Evolutionary conservation across 2,888 invertebrate genomes (phyloP), one percentile per base, ranked within the genome.

Genomic region (Dyspetes luteomarginatus): DNA sequence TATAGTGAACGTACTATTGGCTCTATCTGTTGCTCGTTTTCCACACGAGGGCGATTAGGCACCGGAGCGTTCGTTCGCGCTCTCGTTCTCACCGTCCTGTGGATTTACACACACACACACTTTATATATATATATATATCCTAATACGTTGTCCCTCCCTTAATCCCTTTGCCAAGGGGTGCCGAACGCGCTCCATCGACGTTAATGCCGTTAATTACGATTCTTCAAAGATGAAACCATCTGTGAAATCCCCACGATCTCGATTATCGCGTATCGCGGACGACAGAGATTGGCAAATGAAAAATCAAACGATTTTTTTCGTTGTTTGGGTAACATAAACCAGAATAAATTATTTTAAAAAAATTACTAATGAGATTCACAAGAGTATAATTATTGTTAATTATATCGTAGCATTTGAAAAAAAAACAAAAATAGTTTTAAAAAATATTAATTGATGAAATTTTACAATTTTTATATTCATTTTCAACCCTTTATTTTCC

Each of bases 131-230:
- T 36, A 41, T 22, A 17, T 41, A 9, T 7, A 30, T 26, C 4
- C 15, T 50, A 15, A 15, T 68, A 55, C 55, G 28, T 68, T 68
- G n/a, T n/a, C n/a, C n/a, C n/a, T n/a, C n/a, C n/a, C n/a, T n/a
- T n/a, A n/a, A n/a, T n/a, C n/a, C n/a, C n/a, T n/a, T 0, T 36
- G 36, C 9, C 1, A 36, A 5, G 5, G 55, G 43, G 0, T 5
- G 28, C 15, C 41, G 15, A 78, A 45, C 36, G 30, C 15, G 26
- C 41, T 1, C 12, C 36, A 30, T 19, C 9, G n/a, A 5, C 30
- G 22, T 73, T 73, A 72, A 78, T 36, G 12, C 55, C 48, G 69
- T 56, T 74, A 69, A 79, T 73, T 78, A 62, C 45, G 36, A 68
- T 56, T 64, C 36, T 68, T 65, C 22, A 55, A 68, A 78, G 55